phyloP scores from a whole-genome alignment of 2,797 vertebrate species.

The Anolis apletophallus region DNA sequence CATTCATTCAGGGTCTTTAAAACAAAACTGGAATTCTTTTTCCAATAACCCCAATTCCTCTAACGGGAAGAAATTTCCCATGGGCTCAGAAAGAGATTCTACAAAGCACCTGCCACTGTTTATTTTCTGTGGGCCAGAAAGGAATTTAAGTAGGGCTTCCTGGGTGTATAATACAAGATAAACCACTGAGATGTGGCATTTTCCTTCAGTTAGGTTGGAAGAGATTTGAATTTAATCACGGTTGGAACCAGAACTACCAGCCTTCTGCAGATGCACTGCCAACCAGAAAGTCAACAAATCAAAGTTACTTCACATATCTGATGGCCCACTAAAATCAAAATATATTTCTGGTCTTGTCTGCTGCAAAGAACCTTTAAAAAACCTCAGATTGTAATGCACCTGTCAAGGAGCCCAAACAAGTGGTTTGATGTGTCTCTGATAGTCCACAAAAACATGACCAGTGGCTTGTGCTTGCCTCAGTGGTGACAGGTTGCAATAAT shows the following conservation, averaged over 20 bases:
- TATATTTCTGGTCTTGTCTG: background rate
- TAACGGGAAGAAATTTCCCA: background rate
- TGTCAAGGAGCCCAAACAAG: background rate
- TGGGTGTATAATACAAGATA: too few relatives aligned
- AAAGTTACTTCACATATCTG: background rate
- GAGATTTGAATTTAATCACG: background rate
- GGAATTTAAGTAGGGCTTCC: background rate
- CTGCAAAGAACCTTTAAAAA: background rate
- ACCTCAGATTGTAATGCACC: background rate
- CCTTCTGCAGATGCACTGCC: background rate
- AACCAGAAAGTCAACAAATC: background rate
- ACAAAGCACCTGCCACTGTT: background rate
- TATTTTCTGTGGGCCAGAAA: background rate
- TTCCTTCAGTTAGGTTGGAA: background rate
- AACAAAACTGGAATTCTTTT: background rate
- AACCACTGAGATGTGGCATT: background rate
- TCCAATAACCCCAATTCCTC: background rate
- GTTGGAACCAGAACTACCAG: background rate
- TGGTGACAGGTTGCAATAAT: background rate
- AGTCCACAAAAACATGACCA: background rate
- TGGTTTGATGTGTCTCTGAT: background rate
- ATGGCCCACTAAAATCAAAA: background rate
- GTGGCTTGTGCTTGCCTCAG: background rate
- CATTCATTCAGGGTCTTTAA: background rate
- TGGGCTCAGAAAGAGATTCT: background rate